phyloP scores from a whole-genome alignment of 2,888 invertebrate genomes.

The Ennomos erosarius region DNA sequence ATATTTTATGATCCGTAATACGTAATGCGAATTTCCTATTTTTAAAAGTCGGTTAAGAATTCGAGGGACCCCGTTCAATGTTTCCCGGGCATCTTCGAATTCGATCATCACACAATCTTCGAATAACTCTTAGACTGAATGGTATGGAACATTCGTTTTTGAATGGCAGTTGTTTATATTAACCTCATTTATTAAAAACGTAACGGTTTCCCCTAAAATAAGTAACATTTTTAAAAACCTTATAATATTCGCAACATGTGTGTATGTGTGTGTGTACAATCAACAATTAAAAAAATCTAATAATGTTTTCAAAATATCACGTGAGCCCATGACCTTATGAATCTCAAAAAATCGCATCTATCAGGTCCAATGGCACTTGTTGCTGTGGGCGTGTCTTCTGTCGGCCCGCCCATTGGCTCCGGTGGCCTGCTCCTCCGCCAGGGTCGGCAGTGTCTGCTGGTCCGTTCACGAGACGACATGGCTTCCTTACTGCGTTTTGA shows the following conservation, averaged over 20 bases:
- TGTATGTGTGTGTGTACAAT: too few relatives aligned
- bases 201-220: too few relatives aligned
- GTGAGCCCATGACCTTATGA: conserved; percentile 28
- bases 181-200: too few relatives aligned
- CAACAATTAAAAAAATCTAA: not conserved
- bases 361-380: conserved; percentile 62
- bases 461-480: conserved; percentile 57
- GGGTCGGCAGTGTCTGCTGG: conserved; percentile 29
- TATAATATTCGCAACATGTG: too few relatives aligned
- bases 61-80: not conserved
- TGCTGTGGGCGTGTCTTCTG: conserved; percentile 67
- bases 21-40: too few relatives aligned
- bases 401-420: conserved; percentile 45
- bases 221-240: too few relatives aligned
- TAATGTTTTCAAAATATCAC: not conserved
- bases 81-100: conserved; percentile 1
- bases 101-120: not conserved
- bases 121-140: not conserved
- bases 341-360: conserved; percentile 15
- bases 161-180: too few relatives aligned
- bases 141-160: too few relatives aligned
- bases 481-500: conserved; percentile 76
- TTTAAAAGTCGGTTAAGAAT: too few relatives aligned
- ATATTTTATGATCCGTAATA: too few relatives aligned
- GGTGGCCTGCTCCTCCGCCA: conserved; percentile 26